phyloP scores from a whole-genome alignment of 2,797 vertebrate genomes.

The Sebastes matsubarae region DNA sequence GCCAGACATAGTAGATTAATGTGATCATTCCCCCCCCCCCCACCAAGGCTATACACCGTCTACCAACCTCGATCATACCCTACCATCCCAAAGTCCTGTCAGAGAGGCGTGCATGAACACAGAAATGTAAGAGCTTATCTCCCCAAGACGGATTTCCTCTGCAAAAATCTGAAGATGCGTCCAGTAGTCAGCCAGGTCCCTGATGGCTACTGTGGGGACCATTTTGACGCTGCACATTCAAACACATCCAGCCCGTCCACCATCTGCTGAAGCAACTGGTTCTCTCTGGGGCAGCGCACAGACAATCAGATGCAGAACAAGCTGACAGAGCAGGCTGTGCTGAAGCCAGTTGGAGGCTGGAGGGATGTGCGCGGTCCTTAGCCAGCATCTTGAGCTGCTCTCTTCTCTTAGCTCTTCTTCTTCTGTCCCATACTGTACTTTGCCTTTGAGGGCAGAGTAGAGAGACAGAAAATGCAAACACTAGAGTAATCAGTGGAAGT shows the following conservation, averaged over 20 bases:
- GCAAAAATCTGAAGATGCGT: background rate
- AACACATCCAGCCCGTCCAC: background rate
- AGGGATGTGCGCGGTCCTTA: background rate
- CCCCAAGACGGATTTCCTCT: too few species aligned
- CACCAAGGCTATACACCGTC: background rate
- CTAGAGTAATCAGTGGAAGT: background rate
- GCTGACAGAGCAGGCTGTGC: slow-evolving; percentile 17
- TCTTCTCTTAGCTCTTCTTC: background rate
- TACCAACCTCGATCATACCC: background rate
- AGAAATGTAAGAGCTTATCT: background rate
- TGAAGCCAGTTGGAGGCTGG: background rate
- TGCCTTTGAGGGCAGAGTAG: background rate
- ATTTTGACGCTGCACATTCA: background rate
- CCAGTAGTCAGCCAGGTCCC: background rate
- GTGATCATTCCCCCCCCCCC: background rate
- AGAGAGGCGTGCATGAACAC: background rate
- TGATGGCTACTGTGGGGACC: background rate
- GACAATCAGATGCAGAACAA: slow-evolving; percentile 10
- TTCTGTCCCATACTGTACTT: background rate
- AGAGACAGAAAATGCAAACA: background rate
- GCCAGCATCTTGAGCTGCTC: background rate
- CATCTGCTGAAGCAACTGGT: background rate
- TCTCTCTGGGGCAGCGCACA: background rate
- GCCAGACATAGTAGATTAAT: background rate
- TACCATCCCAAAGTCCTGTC: background rate